A percentile compares a stretch with the other conserved stretches of the same genome.
phyloP scores from a whole-genome alignment of 1,140 invertebrate genomes.

The Scylla paramamosain region DNA sequence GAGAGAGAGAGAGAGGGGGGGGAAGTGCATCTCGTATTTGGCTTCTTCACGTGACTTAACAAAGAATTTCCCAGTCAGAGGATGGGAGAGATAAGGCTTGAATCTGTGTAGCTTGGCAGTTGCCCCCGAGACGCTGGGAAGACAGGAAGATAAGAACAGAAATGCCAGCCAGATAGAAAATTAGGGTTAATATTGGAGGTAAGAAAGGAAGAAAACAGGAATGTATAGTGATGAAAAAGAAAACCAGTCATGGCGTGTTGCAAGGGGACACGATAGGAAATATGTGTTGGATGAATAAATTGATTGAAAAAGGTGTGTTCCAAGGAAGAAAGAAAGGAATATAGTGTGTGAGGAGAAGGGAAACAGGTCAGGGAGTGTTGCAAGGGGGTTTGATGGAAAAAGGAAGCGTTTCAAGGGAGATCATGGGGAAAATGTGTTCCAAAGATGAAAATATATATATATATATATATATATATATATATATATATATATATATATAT shows the following conservation, averaged over 20 bases:
- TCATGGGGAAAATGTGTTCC: no score
- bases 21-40: background rate
- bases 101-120: background rate
- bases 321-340: no score
- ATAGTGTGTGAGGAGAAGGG: no score
- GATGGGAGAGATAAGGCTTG: background rate
- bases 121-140: background rate
- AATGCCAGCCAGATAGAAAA: background rate
- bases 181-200: background rate
- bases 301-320: no score
- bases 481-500: slow-evolving; percentile 26
- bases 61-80: background rate
- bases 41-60: background rate
- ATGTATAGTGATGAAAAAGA: background rate
- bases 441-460: background rate
- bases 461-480: slow-evolving; percentile 16
- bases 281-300: no score
- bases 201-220: background rate
- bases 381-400: no score
- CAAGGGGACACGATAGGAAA: no score
- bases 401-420: no score
- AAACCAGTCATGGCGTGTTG: background rate
- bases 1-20: background rate
- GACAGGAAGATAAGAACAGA: background rate
- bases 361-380: no score